Conservation (phyloP, 2,797 vertebrate genomes). For the Peromyscus nudipes region DNA sequence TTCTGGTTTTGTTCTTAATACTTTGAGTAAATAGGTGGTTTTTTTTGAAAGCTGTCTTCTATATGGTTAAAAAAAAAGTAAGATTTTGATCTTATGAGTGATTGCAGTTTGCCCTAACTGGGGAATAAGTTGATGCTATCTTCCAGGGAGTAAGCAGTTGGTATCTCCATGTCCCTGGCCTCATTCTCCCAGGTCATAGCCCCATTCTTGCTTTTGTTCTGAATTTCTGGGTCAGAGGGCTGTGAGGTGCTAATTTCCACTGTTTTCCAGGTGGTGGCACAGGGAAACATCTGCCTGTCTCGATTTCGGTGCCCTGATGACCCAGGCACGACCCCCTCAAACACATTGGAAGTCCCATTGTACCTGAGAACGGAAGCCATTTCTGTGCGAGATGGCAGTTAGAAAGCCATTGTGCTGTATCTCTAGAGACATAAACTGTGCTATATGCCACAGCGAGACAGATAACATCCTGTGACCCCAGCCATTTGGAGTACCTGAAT, state of each 20-base stretch:
- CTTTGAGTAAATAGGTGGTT: neutral
- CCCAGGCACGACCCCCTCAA: neutral
- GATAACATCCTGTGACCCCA: neutral
- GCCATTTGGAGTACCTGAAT: neutral
- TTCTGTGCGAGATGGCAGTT: constrained; percentile 29
- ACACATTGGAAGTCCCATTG: constrained; percentile 35
- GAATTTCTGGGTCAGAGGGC: neutral
- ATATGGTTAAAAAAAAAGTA: neutral
- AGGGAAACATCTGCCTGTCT: constrained; percentile 53
- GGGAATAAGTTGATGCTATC: neutral
- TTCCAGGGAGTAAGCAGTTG: neutral
- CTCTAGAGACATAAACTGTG: constrained; percentile 50
- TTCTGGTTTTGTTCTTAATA: neutral
- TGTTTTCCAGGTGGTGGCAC: neutral
- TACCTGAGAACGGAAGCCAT: constrained; percentile 62
- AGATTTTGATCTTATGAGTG: neutral
- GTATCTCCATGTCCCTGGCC: neutral
- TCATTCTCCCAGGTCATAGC: neutral
- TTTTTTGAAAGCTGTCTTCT: neutral
- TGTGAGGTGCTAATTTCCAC: neutral
- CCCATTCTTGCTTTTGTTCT: neutral
- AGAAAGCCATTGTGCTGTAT: constrained; percentile 9
- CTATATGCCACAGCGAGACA: neutral
- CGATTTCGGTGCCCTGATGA: constrained; percentile 44
- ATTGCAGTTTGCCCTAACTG: neutral